Conservation (phyloP, 2,888 invertebrate genomes). For the Ormyrus pomaceus region DNA sequence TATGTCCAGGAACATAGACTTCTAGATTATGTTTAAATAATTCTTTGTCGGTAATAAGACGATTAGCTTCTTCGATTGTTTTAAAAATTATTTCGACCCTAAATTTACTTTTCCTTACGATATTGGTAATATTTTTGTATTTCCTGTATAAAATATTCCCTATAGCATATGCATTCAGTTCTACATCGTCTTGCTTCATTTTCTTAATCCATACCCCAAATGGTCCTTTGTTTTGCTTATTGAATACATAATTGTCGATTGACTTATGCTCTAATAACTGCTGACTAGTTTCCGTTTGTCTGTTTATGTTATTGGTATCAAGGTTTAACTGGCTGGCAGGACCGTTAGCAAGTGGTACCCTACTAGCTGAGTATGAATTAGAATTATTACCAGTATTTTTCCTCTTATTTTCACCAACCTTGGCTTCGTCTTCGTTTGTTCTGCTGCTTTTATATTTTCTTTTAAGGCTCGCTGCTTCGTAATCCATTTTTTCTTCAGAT, state of each 20-base stretch:
- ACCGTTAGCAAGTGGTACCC: no score
- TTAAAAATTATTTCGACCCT: neutral
- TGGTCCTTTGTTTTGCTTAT: neutral
- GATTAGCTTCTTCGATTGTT: neutral
- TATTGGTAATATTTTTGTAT: neutral
- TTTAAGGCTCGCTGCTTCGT: no score
- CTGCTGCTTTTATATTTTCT: no score
- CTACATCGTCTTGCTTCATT: neutral
- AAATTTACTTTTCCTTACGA: neutral
- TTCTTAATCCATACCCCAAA: neutral
- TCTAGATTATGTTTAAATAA: neutral
- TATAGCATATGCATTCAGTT: neutral
- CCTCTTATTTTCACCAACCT: no score
- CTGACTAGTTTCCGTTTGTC: neutral
- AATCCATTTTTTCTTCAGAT: no score
- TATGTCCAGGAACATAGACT: neutral
- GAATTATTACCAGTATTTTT: no score
- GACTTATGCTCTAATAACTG: neutral
- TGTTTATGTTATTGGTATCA: neutral
- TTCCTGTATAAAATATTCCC: neutral
- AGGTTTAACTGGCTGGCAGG: no score
- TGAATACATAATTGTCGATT: neutral
- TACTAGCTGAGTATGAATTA: no score
- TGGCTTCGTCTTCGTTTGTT: no score
- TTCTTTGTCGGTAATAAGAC: neutral